Evolutionary conservation across 2,113 vertebrate species (phyloP), one percentile per base, ranked within the genome.

Genomic region (Atractosteus spatula): DNA sequence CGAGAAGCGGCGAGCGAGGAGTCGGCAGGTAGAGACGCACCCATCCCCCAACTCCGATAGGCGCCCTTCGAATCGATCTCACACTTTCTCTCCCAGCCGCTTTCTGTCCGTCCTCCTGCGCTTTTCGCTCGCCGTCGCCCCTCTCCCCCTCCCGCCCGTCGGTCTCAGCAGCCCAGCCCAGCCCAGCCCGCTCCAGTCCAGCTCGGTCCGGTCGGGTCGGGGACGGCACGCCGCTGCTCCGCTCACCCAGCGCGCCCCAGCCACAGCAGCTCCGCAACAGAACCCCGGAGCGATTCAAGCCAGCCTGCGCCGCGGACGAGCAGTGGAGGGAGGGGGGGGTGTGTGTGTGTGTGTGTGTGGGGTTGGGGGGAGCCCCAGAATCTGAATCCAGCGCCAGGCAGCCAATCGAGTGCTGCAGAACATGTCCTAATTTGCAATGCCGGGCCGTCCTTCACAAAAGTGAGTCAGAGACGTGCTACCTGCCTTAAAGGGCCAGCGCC

Each of bases 1-100:
- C 64, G 76, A 64, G 75, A 82, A 61, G 81, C 82, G 85, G 81
- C 80, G 86, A 84, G 80, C 85, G 82, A 79, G 74, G 73, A 43
- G 79, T 79, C 79, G 55, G 79, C 79, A 79, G 80, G 72, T 80
- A 78, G 74, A 76, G 13, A 55, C 70, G 55, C 78, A 79, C 84
- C 86, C 85, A 89, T 86, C 83, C 84, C 83, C 84, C 86, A 84
- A 83, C 82, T 79, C 0, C 79, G 62, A 75, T 71, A 29, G 66
- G 10, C 67, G 68, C 70, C 29, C 14, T 71, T 41, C 68, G 67
- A 51, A 12, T 64, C 42, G 13, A 55, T 73, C 55, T 73, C 55
- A 47, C 47, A 0, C 5, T 14, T 0, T 63, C 64, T 44, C 17
- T n/a, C 29, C 12, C 14, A 43, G 17, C 59, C 41, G 47, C 56